Base-by-base conservation (phyloP, 2,888 invertebrate genomes). In the Teleiodes luculella region DNA sequence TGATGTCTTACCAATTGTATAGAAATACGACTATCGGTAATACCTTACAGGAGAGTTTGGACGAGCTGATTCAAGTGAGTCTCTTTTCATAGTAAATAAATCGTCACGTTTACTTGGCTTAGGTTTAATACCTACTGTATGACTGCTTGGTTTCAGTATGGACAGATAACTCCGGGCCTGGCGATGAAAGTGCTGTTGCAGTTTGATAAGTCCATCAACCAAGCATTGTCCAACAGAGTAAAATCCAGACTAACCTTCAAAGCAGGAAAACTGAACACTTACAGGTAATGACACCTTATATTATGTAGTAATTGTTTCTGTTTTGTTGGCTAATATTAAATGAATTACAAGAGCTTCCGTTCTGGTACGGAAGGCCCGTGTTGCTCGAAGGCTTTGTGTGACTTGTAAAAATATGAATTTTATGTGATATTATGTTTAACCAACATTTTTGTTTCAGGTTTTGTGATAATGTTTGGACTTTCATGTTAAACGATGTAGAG, bases 391-490 rank as follows among this genome's bases (percentile, higher is more conserved):
- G n/a, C n/a, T n/a, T n/a, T n/a, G n/a, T n/a, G n/a, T n/a, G n/a
- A n/a, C n/a, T n/a, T n/a, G n/a, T n/a, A n/a, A n/a, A n/a, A n/a
- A n/a, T n/a, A n/a, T n/a, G n/a, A n/a, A n/a, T n/a, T n/a, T n/a
- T n/a, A n/a, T n/a, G n/a, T n/a, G n/a, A n/a, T n/a, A n/a, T n/a
- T n/a, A n/a, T n/a, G n/a, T n/a, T n/a, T n/a, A n/a, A n/a, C n/a
- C 47, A 39, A 46, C 45, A 52, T 46, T 31, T n/a, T 56, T 28
- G 37, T 83, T 90, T 48, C 70, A 90, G 99, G 73, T 99, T 99
- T 89, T 99, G 99, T 91, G 99, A 99, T 91, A 99, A 99, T 90
- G 99, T 99, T 1, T 99, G 99, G 99, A 99, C 99, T 5, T 97
- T 99, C 75, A 97, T 99, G 93, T 91, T 99, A 68, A 98, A 98